Evolutionary conservation across 2,888 invertebrate species (phyloP).

Genomic region (Nephrotoma flavescens): DNA sequence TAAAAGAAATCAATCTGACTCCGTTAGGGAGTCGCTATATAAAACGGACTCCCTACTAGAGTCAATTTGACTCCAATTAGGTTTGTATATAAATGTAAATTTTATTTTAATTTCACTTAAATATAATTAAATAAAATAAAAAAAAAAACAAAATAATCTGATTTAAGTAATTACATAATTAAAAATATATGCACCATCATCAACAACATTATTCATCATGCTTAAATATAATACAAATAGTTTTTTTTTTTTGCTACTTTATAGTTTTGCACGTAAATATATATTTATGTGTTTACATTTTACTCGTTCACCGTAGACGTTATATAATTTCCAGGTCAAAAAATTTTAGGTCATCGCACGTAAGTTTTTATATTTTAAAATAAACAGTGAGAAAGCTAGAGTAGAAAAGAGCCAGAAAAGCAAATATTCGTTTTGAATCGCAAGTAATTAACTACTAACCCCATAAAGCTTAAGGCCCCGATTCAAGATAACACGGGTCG

Average conservation of each 20-base stretch:
- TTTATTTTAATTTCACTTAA: slow-evolving; percentile 6
- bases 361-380: not conserved
- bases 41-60: slow-evolving; percentile 95
- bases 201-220: not conserved
- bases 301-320: not conserved
- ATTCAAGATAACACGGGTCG: no score
- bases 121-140: not conserved
- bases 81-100: slow-evolving; percentile 20
- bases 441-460: no score
- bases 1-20: slow-evolving; percentile 92
- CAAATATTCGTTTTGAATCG: no score
- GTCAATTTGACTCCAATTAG: slow-evolving; percentile 91
- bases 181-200: not conserved
- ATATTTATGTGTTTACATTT: not conserved
- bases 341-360: not conserved
- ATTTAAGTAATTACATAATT: not conserved
- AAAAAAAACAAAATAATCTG: not conserved
- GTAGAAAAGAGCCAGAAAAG: no score
- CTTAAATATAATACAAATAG: not conserved
- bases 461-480: no score
- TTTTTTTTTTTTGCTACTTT: not conserved
- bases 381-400: no score
- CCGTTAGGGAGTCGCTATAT: slow-evolving; percentile 89
- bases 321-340: not conserved
- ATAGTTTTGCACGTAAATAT: not conserved